Conservation (phyloP, 1,140 invertebrate species). For the Hormaphis cornu region DNA sequence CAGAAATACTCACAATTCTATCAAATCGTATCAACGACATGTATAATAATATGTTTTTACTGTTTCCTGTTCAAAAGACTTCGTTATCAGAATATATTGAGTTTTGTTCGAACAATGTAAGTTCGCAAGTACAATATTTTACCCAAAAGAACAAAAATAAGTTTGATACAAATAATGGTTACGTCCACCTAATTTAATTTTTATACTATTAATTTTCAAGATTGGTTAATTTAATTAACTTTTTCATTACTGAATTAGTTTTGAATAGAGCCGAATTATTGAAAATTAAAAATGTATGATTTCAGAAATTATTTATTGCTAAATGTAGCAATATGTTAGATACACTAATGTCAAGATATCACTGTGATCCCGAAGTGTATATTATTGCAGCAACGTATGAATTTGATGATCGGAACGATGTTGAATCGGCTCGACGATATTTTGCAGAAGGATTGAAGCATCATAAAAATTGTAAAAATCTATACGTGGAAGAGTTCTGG, state of each 20-base stretch:
- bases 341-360: constrained; percentile 9
- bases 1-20: background rate
- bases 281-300: background rate
- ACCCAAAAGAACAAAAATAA: background rate
- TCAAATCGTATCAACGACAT: constrained; percentile 19
- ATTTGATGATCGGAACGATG: constrained; percentile 22
- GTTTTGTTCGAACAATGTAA: constrained; percentile 25
- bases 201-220: too few relatives aligned
- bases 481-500: constrained; percentile 11
- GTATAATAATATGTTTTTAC: constrained; percentile 12
- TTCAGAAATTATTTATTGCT: constrained; percentile 6
- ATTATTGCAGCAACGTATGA: constrained; percentile 13
- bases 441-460: constrained; percentile 3
- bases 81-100: constrained; percentile 12
- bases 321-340: constrained; percentile 7
- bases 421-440: constrained; percentile 7
- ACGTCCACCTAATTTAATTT: too few relatives aligned
- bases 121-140: background rate
- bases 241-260: background rate
- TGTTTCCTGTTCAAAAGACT: background rate
- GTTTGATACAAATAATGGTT: too few relatives aligned
- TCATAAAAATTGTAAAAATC: constrained; percentile 2
- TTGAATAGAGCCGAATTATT: background rate
- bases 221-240: too few relatives aligned
- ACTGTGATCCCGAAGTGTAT: constrained; percentile 19